Percentiles rank a stretch among this genome's conserved stretches.
Conservation (phyloP, 2,888 invertebrate species). For the Nemotelus nigrinus region DNA sequence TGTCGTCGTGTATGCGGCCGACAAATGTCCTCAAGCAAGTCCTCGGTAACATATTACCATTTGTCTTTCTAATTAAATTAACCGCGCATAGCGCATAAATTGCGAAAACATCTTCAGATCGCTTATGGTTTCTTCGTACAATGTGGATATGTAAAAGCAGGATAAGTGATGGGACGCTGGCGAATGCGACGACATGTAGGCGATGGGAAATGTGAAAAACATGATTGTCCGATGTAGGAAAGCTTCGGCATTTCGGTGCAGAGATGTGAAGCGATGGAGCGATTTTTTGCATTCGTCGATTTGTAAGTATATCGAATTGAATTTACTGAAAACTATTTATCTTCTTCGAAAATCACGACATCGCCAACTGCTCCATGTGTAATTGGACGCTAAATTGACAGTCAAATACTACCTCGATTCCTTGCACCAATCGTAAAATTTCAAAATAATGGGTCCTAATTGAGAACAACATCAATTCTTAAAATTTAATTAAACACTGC, state of each 20-base stretch:
- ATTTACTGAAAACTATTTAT: too few species aligned
- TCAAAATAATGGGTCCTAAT: background rate
- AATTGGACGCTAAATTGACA: background rate
- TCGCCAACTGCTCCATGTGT: too few species aligned
- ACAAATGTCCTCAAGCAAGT: background rate
- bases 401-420: background rate
- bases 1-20: background rate
- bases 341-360: too few species aligned
- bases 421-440: slow-evolving; percentile 5
- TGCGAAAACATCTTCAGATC: slow-evolving; percentile 12
- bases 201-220: too few species aligned
- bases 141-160: too few species aligned
- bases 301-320: too few species aligned
- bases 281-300: too few species aligned
- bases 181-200: too few species aligned
- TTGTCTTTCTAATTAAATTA: slow-evolving; percentile 42
- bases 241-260: too few species aligned
- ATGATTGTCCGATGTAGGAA: too few species aligned
- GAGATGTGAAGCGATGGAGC: too few species aligned
- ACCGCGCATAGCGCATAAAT: slow-evolving; percentile 5
- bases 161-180: too few species aligned
- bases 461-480: slow-evolving; percentile 6
- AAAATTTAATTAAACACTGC: slow-evolving; percentile 29
- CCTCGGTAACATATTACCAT: slow-evolving; percentile 17
- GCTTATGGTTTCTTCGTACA: background rate